Evolutionary conservation across 2,888 invertebrate genomes (phyloP), one percentile per base, ranked within the genome.

Genomic region (Drosophila lutescens): DNA sequence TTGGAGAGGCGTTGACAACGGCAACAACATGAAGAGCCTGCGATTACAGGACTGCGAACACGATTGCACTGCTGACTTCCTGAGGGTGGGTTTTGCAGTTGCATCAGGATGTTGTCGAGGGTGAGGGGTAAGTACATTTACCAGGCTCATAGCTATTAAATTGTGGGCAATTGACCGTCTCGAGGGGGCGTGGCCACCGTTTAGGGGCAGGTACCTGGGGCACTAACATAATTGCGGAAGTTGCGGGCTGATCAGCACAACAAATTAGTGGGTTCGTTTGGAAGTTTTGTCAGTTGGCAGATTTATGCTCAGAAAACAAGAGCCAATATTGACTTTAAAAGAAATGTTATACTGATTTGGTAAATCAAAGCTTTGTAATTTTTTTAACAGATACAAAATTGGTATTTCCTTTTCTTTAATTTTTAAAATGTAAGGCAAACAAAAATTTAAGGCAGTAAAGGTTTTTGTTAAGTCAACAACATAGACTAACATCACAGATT

Each of bases 1-100:
- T 43, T 53, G 66, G 66, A 72, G 66, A 70, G 84, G 84, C 86
- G 84, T 84, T 84, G 86, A 85, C 86, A 85, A 75, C 79, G 77
- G 70, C 51, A 47, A 36, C 49, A 44, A 55, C 46, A 55, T 51
- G 40, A 72, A 51, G 49, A 73, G 56, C 74, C 71, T 60, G 65
- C 79, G 76, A 71, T 85, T 78, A 84, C 83, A 86, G 71, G 73
- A 74, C 61, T 80, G 78, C 54, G 50, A 83, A 78, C 74, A 79
- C 59, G 54, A 66, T 54, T 70, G 72, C 50, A 51, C 23, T 36
- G n/a, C 17, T 20, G 60, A 59, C 60, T 67, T 34, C 17, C 49
- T n/a, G 46, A 40, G 78, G 75, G 50, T 68, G 73, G 50, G 53
- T 61, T 53, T 58, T 41, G 26, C 13, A 40, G 26, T 47, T 66